These are phyloP conservation scores for Dorcus parallelipipedus DNA, from an alignment of 2,888 invertebrate species.

Conservation along the genomic window DNA sequence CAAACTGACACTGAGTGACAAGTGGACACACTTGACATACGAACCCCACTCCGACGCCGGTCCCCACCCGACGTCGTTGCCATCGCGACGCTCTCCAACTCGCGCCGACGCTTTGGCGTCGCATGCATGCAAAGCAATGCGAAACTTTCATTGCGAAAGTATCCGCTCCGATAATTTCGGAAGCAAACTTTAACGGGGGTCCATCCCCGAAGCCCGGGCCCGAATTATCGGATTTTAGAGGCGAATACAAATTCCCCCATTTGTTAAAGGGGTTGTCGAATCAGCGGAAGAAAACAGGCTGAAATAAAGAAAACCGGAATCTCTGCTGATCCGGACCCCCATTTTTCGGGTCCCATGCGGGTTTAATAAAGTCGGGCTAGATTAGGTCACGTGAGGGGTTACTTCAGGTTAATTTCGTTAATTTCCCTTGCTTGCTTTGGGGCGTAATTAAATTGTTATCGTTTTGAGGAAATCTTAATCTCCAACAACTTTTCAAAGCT, in stretches of 20 bases:
- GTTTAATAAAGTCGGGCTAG: neutral
- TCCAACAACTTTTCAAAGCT: too few relatives aligned
- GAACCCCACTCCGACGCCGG: constrained; percentile 24
- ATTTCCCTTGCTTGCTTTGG: neutral
- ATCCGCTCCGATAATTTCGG: neutral
- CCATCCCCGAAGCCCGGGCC: too few relatives aligned
- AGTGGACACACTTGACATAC: constrained; percentile 33
- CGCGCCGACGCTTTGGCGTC: constrained; percentile 23
- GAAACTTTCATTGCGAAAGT: neutral
- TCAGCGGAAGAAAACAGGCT: neutral
- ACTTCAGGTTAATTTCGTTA: neutral
- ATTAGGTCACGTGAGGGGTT: neutral
- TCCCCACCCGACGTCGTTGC: constrained; percentile 22
- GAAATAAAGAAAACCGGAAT: neutral
- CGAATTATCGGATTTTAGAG: too few relatives aligned
- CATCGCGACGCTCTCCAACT: constrained; percentile 6
- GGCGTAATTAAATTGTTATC: too few relatives aligned
- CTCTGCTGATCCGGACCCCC: neutral
- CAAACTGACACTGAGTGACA: constrained; percentile 30
- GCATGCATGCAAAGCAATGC: constrained; percentile 10
- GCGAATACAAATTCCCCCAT: too few relatives aligned
- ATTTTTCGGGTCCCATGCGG: neutral
- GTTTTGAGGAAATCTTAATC: too few relatives aligned
- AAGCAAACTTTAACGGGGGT: too few relatives aligned
- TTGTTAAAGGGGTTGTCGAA: neutral